Evolutionary conservation across 2,797 vertebrate genomes (phyloP).

Genomic region (Chelon labrosus): DNA sequence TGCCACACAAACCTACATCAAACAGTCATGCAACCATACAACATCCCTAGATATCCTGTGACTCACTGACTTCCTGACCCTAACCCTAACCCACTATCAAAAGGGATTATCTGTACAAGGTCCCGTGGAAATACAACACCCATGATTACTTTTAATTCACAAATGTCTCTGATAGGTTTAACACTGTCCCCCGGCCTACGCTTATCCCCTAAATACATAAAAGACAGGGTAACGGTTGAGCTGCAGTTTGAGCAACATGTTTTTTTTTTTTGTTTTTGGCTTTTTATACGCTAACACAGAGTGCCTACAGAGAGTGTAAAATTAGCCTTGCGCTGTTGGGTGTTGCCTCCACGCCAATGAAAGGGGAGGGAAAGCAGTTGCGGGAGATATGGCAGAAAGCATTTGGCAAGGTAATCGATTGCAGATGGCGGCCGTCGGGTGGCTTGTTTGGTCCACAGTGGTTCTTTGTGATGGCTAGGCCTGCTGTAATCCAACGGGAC

Average conservation of each 20-base stretch:
- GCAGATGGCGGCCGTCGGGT: conserved; percentile 75
- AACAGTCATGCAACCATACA: not conserved
- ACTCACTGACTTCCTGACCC: conserved; percentile 9
- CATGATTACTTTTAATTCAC: conserved; percentile 10
- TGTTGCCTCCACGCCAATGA: conserved; percentile 67
- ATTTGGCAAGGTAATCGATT: conserved; percentile 78
- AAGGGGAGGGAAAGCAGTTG: conserved; percentile 61
- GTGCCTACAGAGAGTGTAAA: conserved; percentile 55
- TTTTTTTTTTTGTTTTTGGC: conserved; percentile 28
- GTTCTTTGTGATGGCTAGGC: conserved; percentile 75
- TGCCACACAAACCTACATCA: not conserved
- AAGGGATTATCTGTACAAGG: conserved; percentile 22
- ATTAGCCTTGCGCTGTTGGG: conserved; percentile 67
- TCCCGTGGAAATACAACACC: conserved; percentile 6
- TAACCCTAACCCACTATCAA: conserved; percentile 25
- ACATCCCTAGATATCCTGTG: not conserved
- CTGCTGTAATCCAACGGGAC: conserved; percentile 67
- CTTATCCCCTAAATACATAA: not conserved
- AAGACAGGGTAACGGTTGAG: conserved; percentile 5
- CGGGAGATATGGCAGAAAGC: conserved; percentile 64
- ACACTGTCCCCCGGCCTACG: not conserved
- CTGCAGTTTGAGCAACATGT: conserved; percentile 7
- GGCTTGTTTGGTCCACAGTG: conserved; percentile 74
- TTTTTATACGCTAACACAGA: conserved; percentile 53
- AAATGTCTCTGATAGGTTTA: not conserved